Evolutionary conservation across 2,113 vertebrate species (phyloP), one percentile per base, ranked within the genome.

Genomic region (Nycticebus coucang): DNA sequence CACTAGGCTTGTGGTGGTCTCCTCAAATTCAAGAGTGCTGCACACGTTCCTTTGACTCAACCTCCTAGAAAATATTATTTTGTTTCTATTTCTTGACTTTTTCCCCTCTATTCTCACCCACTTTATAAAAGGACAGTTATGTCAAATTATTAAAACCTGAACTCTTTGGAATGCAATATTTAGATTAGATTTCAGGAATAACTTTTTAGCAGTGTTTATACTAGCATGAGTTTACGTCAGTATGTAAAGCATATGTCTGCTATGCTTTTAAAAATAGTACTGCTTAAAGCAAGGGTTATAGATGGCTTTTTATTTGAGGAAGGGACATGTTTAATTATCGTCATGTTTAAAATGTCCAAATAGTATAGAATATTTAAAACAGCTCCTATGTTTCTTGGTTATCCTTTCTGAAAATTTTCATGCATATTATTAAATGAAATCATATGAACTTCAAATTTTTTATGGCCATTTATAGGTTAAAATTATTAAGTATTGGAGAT

Each of bases 61-160:
- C 33, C 30, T 69, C 33, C 59, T 53, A 93, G 66, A 91, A 90
- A 93, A 81, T 78, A n/a, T 74, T 86, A n/a, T 55, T 79, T 93
- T 89, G 41, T 55, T 79, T 79, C 79, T 69, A 57, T 85, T 89
- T 95, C 80, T 93, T 89, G 21, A 72, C 13, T 86, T 93, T 77
- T 71, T 45, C 86, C 62, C 55, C 60, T 72, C 41, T 87, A n/a
- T 82, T 91, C 10, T 69, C 1, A 62, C 77, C 71, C 19, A 79
- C 9, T 59, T 83, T 88, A 72, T 79, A 69, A 83, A 88, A 78
- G 13, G 62, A 35, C 64, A 78, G 22, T 94, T 94, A 37, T 53
- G 66, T 30, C 59, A 41, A 94, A 69, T 83, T 88, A 66, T 66
- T 72, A 79, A 96, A 91, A 71, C 37, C 18, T 79, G 72, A 92